These are phyloP conservation scores for Ophioninae sp. DNA, from an alignment of 2,888 invertebrate species.

Conservation along the genomic window DNA sequence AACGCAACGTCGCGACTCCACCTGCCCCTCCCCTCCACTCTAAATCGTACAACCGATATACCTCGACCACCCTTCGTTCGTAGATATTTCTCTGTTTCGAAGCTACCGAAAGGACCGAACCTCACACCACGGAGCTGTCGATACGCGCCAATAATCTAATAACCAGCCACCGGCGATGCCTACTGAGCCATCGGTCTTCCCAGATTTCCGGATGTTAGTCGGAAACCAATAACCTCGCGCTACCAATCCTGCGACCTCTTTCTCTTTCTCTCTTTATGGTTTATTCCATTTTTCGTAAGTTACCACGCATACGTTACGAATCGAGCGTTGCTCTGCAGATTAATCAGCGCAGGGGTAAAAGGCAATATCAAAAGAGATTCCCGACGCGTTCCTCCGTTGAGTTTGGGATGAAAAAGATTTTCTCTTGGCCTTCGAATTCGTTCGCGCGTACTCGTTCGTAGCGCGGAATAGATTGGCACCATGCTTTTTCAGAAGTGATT, in stretches of 20 bases:
- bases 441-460: neutral
- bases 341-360: slow-evolving; percentile 48
- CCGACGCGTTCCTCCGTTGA: slow-evolving; percentile 14
- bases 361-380: slow-evolving; percentile 51
- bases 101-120: neutral
- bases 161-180: slow-evolving; percentile 79
- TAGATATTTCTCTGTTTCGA: neutral
- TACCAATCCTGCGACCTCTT: slow-evolving; percentile 17
- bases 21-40: neutral
- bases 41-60: slow-evolving; percentile 20
- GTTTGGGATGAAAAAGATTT: slow-evolving; percentile 12
- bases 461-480: neutral
- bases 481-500: neutral
- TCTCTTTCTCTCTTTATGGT: slow-evolving; percentile 18
- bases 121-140: slow-evolving; percentile 73
- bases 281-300: slow-evolving; percentile 33
- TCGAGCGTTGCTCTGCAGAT: slow-evolving; percentile 43
- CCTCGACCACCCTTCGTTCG: neutral
- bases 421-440: slow-evolving; percentile 2
- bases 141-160: slow-evolving; percentile 80
- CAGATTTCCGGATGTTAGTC: slow-evolving; percentile 75
- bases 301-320: slow-evolving; percentile 51
- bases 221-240: slow-evolving; percentile 68
- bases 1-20: neutral
- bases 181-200: slow-evolving; percentile 77